Base-by-base conservation (phyloP, 2,797 vertebrate species). In the Geotrypetes seraphini region DNA sequence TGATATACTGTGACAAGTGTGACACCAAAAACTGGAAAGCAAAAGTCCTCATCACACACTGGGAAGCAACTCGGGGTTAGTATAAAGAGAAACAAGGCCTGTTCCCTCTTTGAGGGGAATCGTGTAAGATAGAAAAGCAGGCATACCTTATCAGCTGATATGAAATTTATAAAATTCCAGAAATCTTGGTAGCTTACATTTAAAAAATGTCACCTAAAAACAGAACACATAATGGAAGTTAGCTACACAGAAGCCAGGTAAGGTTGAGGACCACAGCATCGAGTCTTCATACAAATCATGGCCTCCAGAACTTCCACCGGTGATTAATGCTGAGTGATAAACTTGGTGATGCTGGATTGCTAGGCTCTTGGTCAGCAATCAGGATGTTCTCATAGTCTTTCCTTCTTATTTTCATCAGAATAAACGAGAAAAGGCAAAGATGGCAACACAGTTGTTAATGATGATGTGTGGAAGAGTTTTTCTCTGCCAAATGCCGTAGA, bases 401-500 rank as follows among this genome's bases (percentile, higher is more conserved):
- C n/a, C n/a, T n/a, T n/a, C n/a, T n/a, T n/a, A n/a, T n/a, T n/a
- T n/a, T n/a, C n/a, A n/a, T n/a, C n/a, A n/a, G n/a, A n/a, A n/a
- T n/a, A n/a, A n/a, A n/a, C n/a, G n/a, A n/a, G n/a, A n/a, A n/a
- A n/a, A n/a, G n/a, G n/a, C n/a, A n/a, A n/a, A n/a, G n/a, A n/a
- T n/a, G n/a, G n/a, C n/a, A n/a, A n/a, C 14, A 46, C 19, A 34
- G 48, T 4, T 2, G 58, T 62, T 82, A 95, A 71, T 94, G 92
- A 59, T 91, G 92, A 71, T 85, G 90, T 5, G 86, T 66, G 2
- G 88, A 71, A 5, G 80, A 74, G 60, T 65, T 86, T 58, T 92
- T 92, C 46, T 93, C 91, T 6, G 82, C 73, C 84, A 94, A 80
- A 69, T 93, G 92, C 40, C 91, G 85, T 75, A 96, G 80, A 47